A percentile compares a stretch with the other conserved stretches of the same genome.
These are phyloP conservation scores for Dynastes tityus DNA, from an alignment of 2,888 invertebrate species.

Conservation along the genomic window DNA sequence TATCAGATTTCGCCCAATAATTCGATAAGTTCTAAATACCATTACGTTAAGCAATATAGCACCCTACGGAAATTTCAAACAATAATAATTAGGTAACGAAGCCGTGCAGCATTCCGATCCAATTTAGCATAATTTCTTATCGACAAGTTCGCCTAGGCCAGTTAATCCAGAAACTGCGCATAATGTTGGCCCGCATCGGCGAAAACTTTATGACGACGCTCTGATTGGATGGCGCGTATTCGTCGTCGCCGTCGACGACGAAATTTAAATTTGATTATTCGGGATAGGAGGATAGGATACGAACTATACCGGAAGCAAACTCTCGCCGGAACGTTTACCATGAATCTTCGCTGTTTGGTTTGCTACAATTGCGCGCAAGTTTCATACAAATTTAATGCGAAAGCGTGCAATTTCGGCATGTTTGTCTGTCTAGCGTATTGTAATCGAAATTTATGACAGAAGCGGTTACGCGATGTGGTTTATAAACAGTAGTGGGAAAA, in stretches of 20 bases:
- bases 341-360: constrained; percentile 29
- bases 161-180: constrained; percentile 25
- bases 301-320: constrained; percentile 4
- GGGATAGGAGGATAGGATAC: constrained; percentile 16
- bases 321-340: constrained; percentile 23
- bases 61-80: not conserved
- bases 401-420: constrained; percentile 29
- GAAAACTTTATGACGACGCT: constrained; percentile 31
- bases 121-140: constrained; percentile 34
- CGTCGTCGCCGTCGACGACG: not conserved
- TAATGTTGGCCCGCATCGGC: constrained; percentile 18
- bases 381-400: constrained; percentile 27
- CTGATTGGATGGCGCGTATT: constrained; percentile 27
- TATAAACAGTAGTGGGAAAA: constrained; percentile 14
- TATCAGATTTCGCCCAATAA: not conserved
- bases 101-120: not conserved
- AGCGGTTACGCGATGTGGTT: constrained; percentile 20
- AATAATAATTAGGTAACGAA: not conserved
- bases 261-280: constrained; percentile 35
- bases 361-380: constrained; percentile 29
- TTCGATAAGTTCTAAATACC: constrained; percentile 1
- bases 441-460: constrained; percentile 27
- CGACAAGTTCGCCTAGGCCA: constrained; percentile 18
- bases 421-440: constrained; percentile 25
- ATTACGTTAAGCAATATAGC: not conserved